These are phyloP conservation scores for Campoplex nolae DNA, from an alignment of 2,888 invertebrate species.

Conservation along the genomic window DNA sequence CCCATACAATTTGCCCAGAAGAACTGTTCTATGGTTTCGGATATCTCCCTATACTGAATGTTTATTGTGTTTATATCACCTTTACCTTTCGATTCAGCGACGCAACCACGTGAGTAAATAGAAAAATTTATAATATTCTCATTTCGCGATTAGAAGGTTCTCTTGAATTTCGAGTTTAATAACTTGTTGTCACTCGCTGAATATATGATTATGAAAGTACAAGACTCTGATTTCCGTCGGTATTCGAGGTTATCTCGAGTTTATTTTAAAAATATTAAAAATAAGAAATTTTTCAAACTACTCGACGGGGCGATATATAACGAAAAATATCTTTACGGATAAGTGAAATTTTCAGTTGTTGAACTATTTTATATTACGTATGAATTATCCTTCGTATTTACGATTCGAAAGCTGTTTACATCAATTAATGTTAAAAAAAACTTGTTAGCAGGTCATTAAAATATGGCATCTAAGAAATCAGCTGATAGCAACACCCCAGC, in stretches of 20 bases:
- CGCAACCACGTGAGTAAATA: constrained; percentile 20
- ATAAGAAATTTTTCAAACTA: background rate
- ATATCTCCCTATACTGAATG: too few relatives aligned
- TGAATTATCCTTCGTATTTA: background rate
- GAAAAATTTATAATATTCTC: background rate
- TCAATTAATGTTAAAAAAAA: background rate
- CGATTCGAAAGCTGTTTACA: background rate
- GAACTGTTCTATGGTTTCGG: too few relatives aligned
- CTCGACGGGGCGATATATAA: too few relatives aligned
- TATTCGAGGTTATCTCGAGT: constrained; percentile 29
- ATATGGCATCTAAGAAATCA: constrained; percentile 71
- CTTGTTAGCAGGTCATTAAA: constrained; percentile 1
- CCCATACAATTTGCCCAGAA: too few relatives aligned
- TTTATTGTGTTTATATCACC: constrained; percentile 1
- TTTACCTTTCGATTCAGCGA: background rate
- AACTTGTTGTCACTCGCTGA: background rate
- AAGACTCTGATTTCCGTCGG: background rate
- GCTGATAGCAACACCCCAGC: constrained; percentile 50
- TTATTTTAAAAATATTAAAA: background rate
- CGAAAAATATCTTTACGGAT: background rate
- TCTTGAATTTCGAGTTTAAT: background rate
- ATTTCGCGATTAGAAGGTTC: background rate
- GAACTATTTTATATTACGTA: background rate
- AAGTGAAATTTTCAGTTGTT: background rate
- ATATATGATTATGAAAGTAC: background rate